phyloP scores from a whole-genome alignment of 2,113 vertebrate genomes.

The Paraplagusia blochii region DNA sequence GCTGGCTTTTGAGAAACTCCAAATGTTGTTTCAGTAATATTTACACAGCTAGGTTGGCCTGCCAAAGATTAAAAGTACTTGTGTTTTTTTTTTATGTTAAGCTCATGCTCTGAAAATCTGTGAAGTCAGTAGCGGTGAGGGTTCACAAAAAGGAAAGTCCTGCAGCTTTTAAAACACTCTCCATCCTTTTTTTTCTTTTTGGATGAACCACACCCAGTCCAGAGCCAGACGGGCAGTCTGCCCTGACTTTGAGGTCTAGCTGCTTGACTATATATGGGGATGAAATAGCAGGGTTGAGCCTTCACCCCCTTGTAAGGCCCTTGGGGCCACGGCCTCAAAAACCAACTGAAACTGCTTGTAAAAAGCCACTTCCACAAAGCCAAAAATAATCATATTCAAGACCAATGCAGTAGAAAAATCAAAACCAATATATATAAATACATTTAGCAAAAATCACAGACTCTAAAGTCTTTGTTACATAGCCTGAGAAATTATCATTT shows the following conservation, averaged over 20 bases:
- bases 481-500: conserved; percentile 12
- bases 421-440: conserved; percentile 18
- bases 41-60: conserved; percentile 26
- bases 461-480: conserved; percentile 9
- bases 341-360: conserved; percentile 60
- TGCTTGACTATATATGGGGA: conserved; percentile 78
- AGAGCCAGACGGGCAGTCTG: conserved; percentile 71
- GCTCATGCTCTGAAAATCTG: background rate
- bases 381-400: conserved; percentile 46
- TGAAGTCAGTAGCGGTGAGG: conserved; percentile 30
- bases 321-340: conserved; percentile 58
- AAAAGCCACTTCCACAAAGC: conserved; percentile 66
- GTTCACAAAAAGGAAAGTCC: conserved; percentile 43
- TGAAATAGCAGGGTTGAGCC: conserved; percentile 67
- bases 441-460: conserved; percentile 32
- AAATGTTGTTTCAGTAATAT: conserved; percentile 27
- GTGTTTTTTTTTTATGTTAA: conserved; percentile 19
- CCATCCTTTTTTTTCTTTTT: conserved; percentile 28
- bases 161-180: conserved; percentile 4
- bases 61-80: conserved; percentile 5
- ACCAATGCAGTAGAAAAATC: conserved; percentile 60
- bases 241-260: conserved; percentile 63
- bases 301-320: conserved; percentile 64
- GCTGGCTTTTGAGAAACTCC: too few relatives aligned
- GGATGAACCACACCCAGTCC: conserved; percentile 67